These are phyloP conservation scores for Mustela erminea DNA, from an alignment of 2,797 vertebrate species.

Conservation along the genomic window DNA sequence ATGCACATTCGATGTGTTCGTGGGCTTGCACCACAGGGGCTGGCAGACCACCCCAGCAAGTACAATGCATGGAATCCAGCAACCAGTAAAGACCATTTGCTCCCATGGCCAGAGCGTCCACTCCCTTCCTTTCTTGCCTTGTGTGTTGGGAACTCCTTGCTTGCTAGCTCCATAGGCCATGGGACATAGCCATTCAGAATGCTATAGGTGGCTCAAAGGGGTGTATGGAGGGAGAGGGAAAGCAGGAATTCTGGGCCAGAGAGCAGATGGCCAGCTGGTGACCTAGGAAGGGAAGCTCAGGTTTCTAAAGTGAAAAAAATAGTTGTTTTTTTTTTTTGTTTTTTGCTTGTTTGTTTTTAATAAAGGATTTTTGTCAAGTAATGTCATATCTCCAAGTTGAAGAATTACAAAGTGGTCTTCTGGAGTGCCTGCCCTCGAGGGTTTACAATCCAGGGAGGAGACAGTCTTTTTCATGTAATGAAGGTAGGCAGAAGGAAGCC, in stretches of 20 bases:
- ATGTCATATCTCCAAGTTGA: background rate
- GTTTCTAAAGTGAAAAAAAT: slow-evolving; percentile 52
- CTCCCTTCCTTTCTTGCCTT: slow-evolving; percentile 77
- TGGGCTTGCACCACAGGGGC: background rate
- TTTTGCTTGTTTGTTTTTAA: background rate
- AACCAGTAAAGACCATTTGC: slow-evolving; percentile 29
- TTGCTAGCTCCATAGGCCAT: slow-evolving; percentile 57
- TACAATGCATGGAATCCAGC: slow-evolving; percentile 10
- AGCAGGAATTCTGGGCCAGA: slow-evolving; percentile 56
- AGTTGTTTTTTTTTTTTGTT: background rate
- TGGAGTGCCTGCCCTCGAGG: background rate
- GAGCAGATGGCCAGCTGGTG: slow-evolving; percentile 44
- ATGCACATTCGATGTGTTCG: background rate
- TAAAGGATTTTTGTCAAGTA: background rate
- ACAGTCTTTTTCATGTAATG: background rate
- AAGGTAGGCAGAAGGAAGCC: background rate
- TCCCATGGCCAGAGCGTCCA: background rate
- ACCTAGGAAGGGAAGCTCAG: slow-evolving; percentile 50
- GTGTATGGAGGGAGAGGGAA: slow-evolving; percentile 53
- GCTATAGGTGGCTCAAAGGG: slow-evolving; percentile 60
- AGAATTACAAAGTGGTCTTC: background rate
- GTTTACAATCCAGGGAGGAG: background rate
- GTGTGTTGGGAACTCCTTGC: slow-evolving; percentile 55
- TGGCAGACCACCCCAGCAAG: background rate
- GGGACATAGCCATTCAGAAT: slow-evolving; percentile 48